Conservation (phyloP, 2,113 vertebrate genomes). For the Pygoscelis adeliae region DNA sequence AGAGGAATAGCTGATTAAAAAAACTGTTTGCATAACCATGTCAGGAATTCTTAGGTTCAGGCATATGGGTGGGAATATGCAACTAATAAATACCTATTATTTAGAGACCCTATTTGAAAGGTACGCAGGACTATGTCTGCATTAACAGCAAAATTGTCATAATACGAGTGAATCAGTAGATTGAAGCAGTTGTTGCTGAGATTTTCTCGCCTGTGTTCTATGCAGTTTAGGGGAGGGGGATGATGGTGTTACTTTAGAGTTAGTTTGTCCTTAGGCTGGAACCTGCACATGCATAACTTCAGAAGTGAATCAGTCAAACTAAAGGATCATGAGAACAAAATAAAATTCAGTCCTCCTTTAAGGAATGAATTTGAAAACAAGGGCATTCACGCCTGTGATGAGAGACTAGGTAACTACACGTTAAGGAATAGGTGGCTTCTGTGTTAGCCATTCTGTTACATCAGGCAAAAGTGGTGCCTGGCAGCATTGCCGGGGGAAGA, state of each 20-base stretch:
- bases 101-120: not conserved
- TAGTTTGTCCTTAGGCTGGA: not conserved
- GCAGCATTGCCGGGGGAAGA: fast-evolving
- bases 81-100: not conserved
- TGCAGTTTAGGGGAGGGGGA: not conserved
- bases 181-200: not conserved
- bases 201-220: not conserved
- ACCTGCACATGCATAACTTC: not conserved
- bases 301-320: not conserved
- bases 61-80: not conserved
- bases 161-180: not conserved
- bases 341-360: not conserved
- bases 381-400: not conserved
- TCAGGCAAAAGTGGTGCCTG: not conserved
- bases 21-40: not conserved
- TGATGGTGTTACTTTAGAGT: not conserved
- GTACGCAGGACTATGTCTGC: not conserved
- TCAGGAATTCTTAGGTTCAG: not conserved
- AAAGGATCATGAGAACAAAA: not conserved
- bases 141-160: not conserved
- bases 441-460: not conserved
- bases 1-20: not conserved
- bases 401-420: not conserved
- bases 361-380: not conserved
- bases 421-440: not conserved